phyloP scores from a whole-genome alignment of 2,113 vertebrate species.

The Thymallus thymallus region DNA sequence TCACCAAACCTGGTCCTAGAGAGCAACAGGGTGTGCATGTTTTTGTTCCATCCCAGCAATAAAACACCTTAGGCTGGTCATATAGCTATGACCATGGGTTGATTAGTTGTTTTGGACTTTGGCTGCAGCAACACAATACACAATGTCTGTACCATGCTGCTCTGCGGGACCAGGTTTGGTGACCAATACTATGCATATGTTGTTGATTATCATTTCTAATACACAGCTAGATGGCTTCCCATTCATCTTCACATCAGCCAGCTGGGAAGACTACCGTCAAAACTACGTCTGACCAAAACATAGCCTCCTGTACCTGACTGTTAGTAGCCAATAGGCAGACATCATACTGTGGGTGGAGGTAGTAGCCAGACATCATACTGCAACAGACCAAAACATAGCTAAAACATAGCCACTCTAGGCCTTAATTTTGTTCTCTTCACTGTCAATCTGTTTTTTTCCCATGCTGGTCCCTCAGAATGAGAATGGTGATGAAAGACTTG shows the following conservation, averaged over 20 bases:
- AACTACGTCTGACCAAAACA: not conserved
- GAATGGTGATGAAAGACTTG: constrained; percentile 4
- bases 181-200: not conserved
- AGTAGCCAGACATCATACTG: too few relatives aligned
- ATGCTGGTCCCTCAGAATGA: not conserved
- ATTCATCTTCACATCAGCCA: too few relatives aligned
- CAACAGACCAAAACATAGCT: too few relatives aligned
- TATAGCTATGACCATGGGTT: not conserved
- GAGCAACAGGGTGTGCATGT: not conserved
- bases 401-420: not conserved
- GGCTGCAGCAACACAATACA: not conserved
- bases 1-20: not conserved
- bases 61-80: not conserved
- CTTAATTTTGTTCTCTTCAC: not conserved
- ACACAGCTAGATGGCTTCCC: too few relatives aligned
- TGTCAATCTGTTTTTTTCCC: not conserved
- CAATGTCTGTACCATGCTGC: not conserved
- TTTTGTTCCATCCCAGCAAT: not conserved
- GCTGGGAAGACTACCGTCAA: too few relatives aligned
- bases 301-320: not conserved
- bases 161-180: not conserved
- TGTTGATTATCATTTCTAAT: too few relatives aligned
- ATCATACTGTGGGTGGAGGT: too few relatives aligned
- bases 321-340: too few relatives aligned
- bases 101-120: not conserved